phyloP scores from a whole-genome alignment of 2,113 vertebrate species.

The Arizona elegans region DNA sequence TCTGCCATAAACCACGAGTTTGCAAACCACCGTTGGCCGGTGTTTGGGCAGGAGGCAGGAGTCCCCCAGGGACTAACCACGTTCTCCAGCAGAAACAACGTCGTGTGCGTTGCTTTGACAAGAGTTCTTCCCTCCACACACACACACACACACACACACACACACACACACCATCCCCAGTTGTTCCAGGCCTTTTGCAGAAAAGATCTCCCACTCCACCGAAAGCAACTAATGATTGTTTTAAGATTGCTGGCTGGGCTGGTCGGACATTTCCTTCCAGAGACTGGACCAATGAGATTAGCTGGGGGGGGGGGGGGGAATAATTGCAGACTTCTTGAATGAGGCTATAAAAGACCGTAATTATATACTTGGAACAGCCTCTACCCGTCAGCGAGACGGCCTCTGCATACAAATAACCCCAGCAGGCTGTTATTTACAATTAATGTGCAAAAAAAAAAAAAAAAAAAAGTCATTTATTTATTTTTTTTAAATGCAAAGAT shows the following conservation, averaged over 20 bases:
- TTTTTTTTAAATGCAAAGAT: neutral
- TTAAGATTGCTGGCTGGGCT: neutral
- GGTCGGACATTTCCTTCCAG: neutral
- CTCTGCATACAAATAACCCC: neutral
- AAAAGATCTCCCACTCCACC: neutral
- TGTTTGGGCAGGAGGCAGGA: neutral
- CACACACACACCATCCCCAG: too few relatives aligned
- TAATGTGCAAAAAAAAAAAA: too few relatives aligned
- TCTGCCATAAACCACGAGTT: neutral
- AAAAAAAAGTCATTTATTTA: neutral
- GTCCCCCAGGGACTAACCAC: neutral
- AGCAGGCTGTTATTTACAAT: neutral
- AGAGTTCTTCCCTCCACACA: neutral
- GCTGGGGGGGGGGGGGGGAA: neutral
- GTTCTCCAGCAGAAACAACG: neutral
- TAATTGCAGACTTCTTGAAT: neutral
- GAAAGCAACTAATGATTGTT: neutral
- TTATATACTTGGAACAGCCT: neutral
- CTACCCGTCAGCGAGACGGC: neutral
- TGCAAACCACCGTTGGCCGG: neutral
- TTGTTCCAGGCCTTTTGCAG: neutral
- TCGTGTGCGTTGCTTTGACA: too few relatives aligned
- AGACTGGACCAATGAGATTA: neutral
- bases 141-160: too few relatives aligned
- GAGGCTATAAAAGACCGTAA: neutral